A percentile compares a stretch with the other conserved stretches of the same genome.
Conservation (phyloP, 1,140 invertebrate species). For the Drosophila willistoni region DNA sequence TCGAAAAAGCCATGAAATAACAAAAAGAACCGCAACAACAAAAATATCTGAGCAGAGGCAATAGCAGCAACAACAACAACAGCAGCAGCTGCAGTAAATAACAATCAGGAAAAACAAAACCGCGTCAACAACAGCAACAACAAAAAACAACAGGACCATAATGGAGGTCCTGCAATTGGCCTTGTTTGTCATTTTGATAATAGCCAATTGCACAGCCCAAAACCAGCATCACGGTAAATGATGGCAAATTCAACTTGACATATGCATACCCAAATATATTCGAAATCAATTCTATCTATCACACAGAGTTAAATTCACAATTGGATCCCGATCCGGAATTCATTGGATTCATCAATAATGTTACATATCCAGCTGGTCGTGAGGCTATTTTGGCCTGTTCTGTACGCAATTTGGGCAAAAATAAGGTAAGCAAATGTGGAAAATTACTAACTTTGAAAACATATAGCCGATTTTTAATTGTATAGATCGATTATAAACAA, state of each 20-base stretch:
- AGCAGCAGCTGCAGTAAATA: slow-evolving; percentile 52
- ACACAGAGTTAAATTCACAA: slow-evolving; percentile 76
- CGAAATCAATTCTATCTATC: slow-evolving; percentile 37
- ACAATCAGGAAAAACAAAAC: slow-evolving; percentile 35
- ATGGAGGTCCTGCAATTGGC: slow-evolving; percentile 59
- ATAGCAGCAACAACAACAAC: slow-evolving; percentile 37
- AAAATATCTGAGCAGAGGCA: slow-evolving; percentile 28
- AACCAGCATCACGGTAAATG: slow-evolving; percentile 76
- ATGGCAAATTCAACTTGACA: slow-evolving; percentile 18
- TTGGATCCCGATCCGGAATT: slow-evolving; percentile 88
- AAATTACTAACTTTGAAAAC: not conserved
- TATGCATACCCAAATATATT: not conserved
- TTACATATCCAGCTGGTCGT: slow-evolving; percentile 91
- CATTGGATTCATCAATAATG: slow-evolving; percentile 90
- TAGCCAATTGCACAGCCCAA: slow-evolving; percentile 65
- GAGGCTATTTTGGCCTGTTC: slow-evolving; percentile 92
- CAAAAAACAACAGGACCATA: slow-evolving; percentile 46
- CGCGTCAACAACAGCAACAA: slow-evolving; percentile 23
- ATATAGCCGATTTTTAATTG: no score
- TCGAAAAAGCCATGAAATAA: slow-evolving; percentile 68
- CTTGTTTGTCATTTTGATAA: slow-evolving; percentile 74
- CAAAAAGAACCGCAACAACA: slow-evolving; percentile 46
- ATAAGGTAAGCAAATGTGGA: slow-evolving; percentile 87
- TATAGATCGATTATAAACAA: no score
- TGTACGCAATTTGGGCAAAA: slow-evolving; percentile 91